Base-by-base conservation (phyloP, 2,113 vertebrate genomes). In the Spermophilus dauricus region DNA sequence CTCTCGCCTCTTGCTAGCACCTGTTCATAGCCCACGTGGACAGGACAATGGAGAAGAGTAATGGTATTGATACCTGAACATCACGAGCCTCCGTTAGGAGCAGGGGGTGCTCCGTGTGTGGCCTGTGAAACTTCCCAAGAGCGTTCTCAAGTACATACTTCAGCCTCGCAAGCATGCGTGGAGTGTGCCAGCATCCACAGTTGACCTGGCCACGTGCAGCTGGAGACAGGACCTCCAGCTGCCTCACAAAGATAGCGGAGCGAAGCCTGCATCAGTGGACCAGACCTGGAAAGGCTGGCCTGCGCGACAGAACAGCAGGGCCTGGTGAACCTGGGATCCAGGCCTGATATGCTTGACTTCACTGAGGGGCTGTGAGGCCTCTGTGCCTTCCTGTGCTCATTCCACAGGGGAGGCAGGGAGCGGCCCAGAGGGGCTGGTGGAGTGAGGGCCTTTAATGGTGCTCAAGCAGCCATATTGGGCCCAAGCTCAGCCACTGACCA, bases 41-140 rank as follows among this genome's bases (percentile, higher is more conserved):
- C 13, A 12, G 81, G 77, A 37, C 42, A 14, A 76, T 1, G 32
- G 28, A 42, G 53, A 24, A 28, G 39, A 14, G 24, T 10, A 2
- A 16, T 4, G 22, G 3, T 5, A 3, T 11, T 30, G 28, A 7
- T 6, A 72, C 3, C 67, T 2, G 8, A 5, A 48, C 13, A 22
- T 56, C 1, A 11, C 0, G 17, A 63, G 42, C 32, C 17, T 39
- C 48, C 20, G 5, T 51, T 34, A 0, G 32, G 6, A 8, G 5
- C 14, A 24, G 10, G 1, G 18, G n/a, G 13, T 76, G 48, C 51
- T 32, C 6, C 22, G 24, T 6, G 2, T 32, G 4, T 18, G 53
- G 2, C 12, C 24, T n/a, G 10, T 30, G 67, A 61, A 45, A 16
- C 10, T 56, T 28, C 34, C 14, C 16, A 48, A 65, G 45, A 88